Conservation (phyloP, 2,888 invertebrate species). For the Pogonocherus hispidulus region DNA sequence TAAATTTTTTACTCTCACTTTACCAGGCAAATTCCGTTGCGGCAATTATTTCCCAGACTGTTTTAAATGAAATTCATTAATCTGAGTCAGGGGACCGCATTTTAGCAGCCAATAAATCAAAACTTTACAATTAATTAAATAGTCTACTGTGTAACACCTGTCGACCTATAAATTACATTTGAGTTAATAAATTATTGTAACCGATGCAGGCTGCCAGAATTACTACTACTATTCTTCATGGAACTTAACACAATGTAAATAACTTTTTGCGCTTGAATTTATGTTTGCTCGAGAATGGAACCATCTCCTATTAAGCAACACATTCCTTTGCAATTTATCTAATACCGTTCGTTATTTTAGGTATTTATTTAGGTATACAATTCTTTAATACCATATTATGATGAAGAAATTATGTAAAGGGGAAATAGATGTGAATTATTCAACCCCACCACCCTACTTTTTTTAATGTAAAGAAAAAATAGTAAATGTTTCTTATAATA, state of each 20-base stretch:
- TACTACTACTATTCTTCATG: slow-evolving; percentile 5
- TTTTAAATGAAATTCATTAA: slow-evolving; percentile 51
- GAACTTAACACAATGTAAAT: not conserved
- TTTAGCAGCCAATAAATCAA: slow-evolving; percentile 56
- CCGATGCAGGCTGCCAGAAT: slow-evolving; percentile 10
- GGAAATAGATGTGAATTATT: too few species aligned
- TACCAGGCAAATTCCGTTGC: not conserved
- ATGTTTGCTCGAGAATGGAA: not conserved
- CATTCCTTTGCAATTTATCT: too few species aligned
- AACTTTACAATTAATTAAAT: slow-evolving; percentile 58
- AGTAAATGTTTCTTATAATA: too few species aligned
- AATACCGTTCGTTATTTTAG: too few species aligned
- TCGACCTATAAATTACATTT: slow-evolving; percentile 47
- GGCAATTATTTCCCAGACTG: slow-evolving; percentile 30
- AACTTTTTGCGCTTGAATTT: not conserved
- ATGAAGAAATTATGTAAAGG: too few species aligned
- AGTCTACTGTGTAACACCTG: slow-evolving; percentile 51
- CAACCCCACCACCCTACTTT: too few species aligned
- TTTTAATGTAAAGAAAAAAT: too few species aligned
- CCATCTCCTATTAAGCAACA: too few species aligned
- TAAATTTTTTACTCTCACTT: slow-evolving; percentile 25
- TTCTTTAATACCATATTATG: too few species aligned
- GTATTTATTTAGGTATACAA: too few species aligned
- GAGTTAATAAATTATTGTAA: slow-evolving; percentile 38
- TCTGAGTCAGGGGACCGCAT: slow-evolving; percentile 44